Base-by-base conservation (phyloP, 2,113 vertebrate genomes). In the Ginglymostoma cirratum region DNA sequence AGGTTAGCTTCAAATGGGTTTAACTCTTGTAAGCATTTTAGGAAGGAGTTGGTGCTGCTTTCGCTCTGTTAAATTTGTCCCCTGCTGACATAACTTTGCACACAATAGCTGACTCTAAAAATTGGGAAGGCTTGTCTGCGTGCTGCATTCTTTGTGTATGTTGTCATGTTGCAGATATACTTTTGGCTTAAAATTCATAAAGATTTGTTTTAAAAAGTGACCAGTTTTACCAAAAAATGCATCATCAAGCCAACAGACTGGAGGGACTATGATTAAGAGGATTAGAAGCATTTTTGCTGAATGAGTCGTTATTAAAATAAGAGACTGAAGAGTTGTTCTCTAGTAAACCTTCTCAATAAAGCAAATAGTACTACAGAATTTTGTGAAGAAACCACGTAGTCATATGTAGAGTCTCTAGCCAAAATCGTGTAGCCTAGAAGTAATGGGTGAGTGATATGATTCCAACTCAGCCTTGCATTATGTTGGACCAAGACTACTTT, bases 201-300 rank as follows among this genome's bases (percentile, higher is more conserved):
- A 93, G 34, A 66, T 66, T 66, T 38, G 61, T 66, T 76, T 42
- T 3, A 93, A 87, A 76, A 72, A 94, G 30, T 52, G 27, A 72
- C 23, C 45, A 45, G 24, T 72, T 76, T 95, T 52, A 95, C 67
- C 94, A 48, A 72, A 95, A 92, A 52, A 95, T 95, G 94, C 27
- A 45, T 69, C 38, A 95, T 76, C 10, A 14, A 72, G 42, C 69
- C 94, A 95, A 70, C 69, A 72, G 24, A 76, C 69, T 15, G 69
- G 23, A 72, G 21, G 15, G 94, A 34, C 45, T 95, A 24, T 70
- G 94, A 95, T 95, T 95, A 72, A 30, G 45, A 95, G 67, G 69
- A 95, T 95, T 95, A 95, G 42, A 24, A 72, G 42, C 67, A 95
- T 95, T 95, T 95, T 95, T 95, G 23, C 24, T 95, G 67, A 95